Base-by-base conservation (phyloP, 2,888 invertebrate species). In the Crepidodera aurea region DNA sequence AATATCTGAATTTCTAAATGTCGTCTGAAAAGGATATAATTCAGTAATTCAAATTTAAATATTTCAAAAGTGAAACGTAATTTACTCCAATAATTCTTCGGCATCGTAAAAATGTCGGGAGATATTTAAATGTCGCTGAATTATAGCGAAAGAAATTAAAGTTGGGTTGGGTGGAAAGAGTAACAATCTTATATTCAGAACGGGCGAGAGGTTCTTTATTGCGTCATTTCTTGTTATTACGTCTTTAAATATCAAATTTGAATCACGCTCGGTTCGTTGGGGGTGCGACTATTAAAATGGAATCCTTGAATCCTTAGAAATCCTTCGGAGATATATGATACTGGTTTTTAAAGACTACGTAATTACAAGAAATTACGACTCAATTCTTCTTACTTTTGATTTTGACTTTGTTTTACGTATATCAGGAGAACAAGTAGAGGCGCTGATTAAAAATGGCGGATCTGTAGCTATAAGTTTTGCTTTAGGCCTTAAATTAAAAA, bases 81-180 rank as follows among this genome's bases (percentile, higher is more conserved):
- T 77, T 78, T 77, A 73, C 71, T 71, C 73, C 75, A 77, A 77
- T 77, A 77, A 77, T 77, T 77, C 76, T 74, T 64, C 59, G 66
- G 64, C 70, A 73, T 78, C 78, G 76, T 78, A 77, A 77, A 77
- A 77, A 77, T 74, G 78, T 77, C 77, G 74, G 65, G 70, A 70
- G 74, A 76, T 74, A 76, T 77, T 77, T 76, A 73, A 77, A 78
- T 76, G 75, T 73, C 72, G 71, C 62, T 77, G 78, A 78, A 74
- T 78, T 77, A 77, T 77, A 69, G 76, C 74, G 66, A 71, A 73
- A 77, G 78, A 78, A 78, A 77, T 78, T 78, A 78, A 78, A 78
- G 75, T 75, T 71, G 71, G 71, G 69, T 69, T 69, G 71, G 71
- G 60, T 3, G 16, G 42, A 42, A 42, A 19, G 42, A 42, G 42